Evolutionary conservation across 2,113 vertebrate species (phyloP), one percentile per base, ranked within the genome.

Genomic region (Hipposideros armiger): DNA sequence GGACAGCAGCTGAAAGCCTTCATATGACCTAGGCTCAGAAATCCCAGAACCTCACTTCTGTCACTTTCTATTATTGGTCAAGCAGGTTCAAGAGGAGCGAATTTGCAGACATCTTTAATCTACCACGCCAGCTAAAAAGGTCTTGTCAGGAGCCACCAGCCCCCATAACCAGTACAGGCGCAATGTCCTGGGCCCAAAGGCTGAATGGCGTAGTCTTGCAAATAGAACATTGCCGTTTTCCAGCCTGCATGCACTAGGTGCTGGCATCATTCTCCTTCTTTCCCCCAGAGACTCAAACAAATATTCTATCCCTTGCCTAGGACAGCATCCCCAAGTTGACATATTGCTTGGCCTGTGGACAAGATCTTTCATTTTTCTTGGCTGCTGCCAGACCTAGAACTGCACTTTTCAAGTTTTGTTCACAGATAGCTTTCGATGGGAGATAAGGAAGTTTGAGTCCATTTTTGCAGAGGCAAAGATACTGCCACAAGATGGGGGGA

Each of bases 401-500:
- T 90, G 30, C 54, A 36, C 36, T 78, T 74, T 91, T 90, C 81
- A 54, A 17, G 3, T 42, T 89, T 95, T 50, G 64, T 73, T 94
- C 88, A 67, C 69, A 89, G 42, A 50, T 84, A 20, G 56, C 76
- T 82, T 95, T 74, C 72, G 58, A 77, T 81, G 54, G 36, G 22
- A 87, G 54, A 93, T 73, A 95, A 87, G 70, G 20, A 96, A 94
- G 50, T 28, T 28, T 58, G 77, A 73, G 74, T 76, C 26, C 77
- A 62, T 69, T 67, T 88, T 77, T 60, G 6, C 24, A 28, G 66
- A 67, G 47, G 82, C 58, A 90, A 32, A 92, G 72, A 50, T 72
- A 47, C 69, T 52, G 24, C 78, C 52, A 14, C 47, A 62, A 54
- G 78, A 66, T 62, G 42, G 16, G 17, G 17, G 6, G 20, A 67